These are phyloP conservation scores for Sorex maritimensis DNA, from an alignment of 2,797 vertebrate genomes.

Conservation along the genomic window DNA sequence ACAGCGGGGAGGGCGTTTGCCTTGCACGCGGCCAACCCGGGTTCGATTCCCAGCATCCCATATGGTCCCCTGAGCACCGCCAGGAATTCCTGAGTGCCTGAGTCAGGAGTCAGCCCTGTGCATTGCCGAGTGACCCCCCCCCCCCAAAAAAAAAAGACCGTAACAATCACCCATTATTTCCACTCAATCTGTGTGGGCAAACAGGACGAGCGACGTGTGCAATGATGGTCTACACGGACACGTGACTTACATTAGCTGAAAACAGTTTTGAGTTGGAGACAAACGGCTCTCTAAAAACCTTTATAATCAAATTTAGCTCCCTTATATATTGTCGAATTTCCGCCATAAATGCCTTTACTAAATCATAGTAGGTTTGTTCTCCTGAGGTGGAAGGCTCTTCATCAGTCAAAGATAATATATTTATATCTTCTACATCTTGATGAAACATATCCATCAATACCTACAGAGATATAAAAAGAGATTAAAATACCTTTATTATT, in stretches of 20 bases:
- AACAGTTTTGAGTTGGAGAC: conserved; percentile 94
- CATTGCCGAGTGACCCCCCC: no score
- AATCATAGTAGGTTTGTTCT: conserved; percentile 97
- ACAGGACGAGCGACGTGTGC: neutral
- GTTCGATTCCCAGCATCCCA: no score
- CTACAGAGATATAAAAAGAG: conserved; percentile 87
- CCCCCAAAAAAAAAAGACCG: neutral
- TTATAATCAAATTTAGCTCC: conserved; percentile 97
- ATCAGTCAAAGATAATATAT: conserved; percentile 95
- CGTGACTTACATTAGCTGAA: conserved; percentile 95
- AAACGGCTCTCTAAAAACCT: conserved; percentile 98
- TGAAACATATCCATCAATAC: conserved; percentile 99
- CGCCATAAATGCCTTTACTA: conserved; percentile 97
- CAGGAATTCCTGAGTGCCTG: no score
- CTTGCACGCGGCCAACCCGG: no score
- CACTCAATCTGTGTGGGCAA: conserved; percentile 55
- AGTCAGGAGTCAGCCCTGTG: no score
- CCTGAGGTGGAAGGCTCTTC: conserved; percentile 96
- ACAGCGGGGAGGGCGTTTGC: no score
- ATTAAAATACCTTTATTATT: neutral
- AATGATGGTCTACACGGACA: conserved; percentile 36
- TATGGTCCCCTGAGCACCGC: no score
- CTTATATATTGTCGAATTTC: conserved; percentile 97
- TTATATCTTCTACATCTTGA: conserved; percentile 98
- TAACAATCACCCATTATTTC: conserved; percentile 54